Evolutionary conservation across 1,140 invertebrate species (phyloP), one percentile per base, ranked within the genome.

Genomic region (Drosophila albomicans): DNA sequence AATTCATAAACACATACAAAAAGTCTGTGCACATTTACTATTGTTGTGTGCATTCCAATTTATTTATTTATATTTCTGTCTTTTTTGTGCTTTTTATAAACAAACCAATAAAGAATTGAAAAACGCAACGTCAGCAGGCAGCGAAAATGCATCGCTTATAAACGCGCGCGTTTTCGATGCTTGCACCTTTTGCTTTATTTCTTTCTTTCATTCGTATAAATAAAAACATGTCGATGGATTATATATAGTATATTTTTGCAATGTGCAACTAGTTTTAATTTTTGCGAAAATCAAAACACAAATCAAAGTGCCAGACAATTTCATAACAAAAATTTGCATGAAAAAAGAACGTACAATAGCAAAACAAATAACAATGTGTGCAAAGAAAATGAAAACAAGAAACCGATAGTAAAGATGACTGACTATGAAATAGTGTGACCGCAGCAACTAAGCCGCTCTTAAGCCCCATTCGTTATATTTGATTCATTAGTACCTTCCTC

Each of bases 311-410:
- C 69, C 77, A 84, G 84, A 81, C 84, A 89, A 88, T 88, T 88
- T 88, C 80, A 88, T 88, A 88, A 88, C 84, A 88, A 70, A 13
- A 89, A 88, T 88, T 84, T 89, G 84, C 85, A 89, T 81, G 69
- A 68, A 77, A 78, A 68, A 65, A 67, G 64, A 66, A 78, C 30
- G 61, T 28, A 61, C 38, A 32, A 61, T 32, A 61, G 66, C 54
- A 25, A 25, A 25, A 57, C 15, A 59, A 63, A 71, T 28, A 65
- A 65, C 41, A 64, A 35, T 43, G 74, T 75, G 79, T 51, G 66
- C 73, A 75, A 35, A 63, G 73, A 84, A 87, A 90, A 84, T 70
- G 65, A 81, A 90, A 89, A 89, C 72, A 76, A 67, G 63, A 38
- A 38, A 38, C 1, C 35, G 7, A 8, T 2, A 3, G 6, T 38